Evolutionary conservation across 2,888 invertebrate species (phyloP), one percentile per base, ranked within the genome.

Genomic region (Bibio marci): DNA sequence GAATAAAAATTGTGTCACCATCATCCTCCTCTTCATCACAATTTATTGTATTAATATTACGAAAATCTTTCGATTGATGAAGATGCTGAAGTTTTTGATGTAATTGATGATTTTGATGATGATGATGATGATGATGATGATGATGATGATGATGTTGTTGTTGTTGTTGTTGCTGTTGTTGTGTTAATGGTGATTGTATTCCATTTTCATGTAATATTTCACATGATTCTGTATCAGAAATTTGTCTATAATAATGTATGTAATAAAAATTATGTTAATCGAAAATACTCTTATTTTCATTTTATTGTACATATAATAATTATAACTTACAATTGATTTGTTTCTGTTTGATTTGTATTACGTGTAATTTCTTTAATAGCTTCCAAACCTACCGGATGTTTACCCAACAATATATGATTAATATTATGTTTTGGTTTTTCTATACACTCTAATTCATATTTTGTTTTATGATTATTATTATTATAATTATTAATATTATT

Each of bases 281-380:
- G 22, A 30, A 31, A 28, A 11, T n/a, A n/a, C 30, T 8, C 15
- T n/a, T n/a, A n/a, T n/a, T n/a, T n/a, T n/a, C n/a, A 12, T 11
- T 15, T 22, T 11, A n/a, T 18, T 28, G 4, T 18, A 30, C n/a
- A 40, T 17, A 25, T n/a, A 46, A 35, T 39, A 35, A 44, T 22
- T 22, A 25, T 40, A 32, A 55, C 58, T 54, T 50, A 62, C 60
- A 60, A 60, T 55, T 61, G 60, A 48, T 58, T 61, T 36, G 59
- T 59, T 44, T 60, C 60, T 42, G 61, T 58, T 43, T 65, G 63
- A 48, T 74, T 71, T 49, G 68, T 68, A 49, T 71, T 71, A 34
- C 73, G 64, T 38, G 78, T 80, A 46, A 81, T 69, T 53, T 80
- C 79, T 52, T 80, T 76, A 50, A 82, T 78, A 48, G 80, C 80